Conservation (phyloP, 2,888 invertebrate species). For the Coelopa pilipes region DNA sequence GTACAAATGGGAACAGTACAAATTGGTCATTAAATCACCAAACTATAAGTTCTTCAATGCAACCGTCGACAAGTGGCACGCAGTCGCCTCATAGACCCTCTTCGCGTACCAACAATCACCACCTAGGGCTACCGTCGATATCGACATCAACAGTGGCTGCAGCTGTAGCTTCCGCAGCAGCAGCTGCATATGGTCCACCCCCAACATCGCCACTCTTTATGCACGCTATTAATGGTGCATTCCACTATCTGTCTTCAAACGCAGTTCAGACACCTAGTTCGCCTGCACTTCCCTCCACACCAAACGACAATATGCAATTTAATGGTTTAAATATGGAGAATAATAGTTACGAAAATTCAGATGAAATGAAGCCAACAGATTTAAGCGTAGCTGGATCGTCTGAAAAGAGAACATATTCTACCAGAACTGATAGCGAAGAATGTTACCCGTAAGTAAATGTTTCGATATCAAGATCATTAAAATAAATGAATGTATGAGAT, state of each 20-base stretch:
- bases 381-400: constrained; percentile 68
- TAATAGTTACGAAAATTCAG: constrained; percentile 63
- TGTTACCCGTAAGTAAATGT: constrained; percentile 65
- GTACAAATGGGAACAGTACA: constrained; percentile 70
- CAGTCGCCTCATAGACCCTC: constrained; percentile 42
- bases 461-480: not conserved
- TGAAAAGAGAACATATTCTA: constrained; percentile 53
- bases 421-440: constrained; percentile 54
- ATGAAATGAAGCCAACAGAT: constrained; percentile 77
- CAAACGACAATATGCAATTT: constrained; percentile 64
- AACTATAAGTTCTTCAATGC: constrained; percentile 43
- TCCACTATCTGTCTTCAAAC: constrained; percentile 64
- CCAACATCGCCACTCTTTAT: constrained; percentile 66
- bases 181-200: constrained; percentile 63
- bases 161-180: constrained; percentile 59
- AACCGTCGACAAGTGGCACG: constrained; percentile 33
- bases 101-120: constrained; percentile 47
- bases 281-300: constrained; percentile 56
- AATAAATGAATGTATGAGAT: too few species aligned
- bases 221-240: constrained; percentile 66
- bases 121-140: constrained; percentile 58
- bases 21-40: constrained; percentile 57
- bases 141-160: constrained; percentile 56
- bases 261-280: constrained; percentile 62
- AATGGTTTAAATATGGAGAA: constrained; percentile 61